Base-by-base conservation (phyloP, 2,797 vertebrate genomes). In the Bucorvus abyssinicus region DNA sequence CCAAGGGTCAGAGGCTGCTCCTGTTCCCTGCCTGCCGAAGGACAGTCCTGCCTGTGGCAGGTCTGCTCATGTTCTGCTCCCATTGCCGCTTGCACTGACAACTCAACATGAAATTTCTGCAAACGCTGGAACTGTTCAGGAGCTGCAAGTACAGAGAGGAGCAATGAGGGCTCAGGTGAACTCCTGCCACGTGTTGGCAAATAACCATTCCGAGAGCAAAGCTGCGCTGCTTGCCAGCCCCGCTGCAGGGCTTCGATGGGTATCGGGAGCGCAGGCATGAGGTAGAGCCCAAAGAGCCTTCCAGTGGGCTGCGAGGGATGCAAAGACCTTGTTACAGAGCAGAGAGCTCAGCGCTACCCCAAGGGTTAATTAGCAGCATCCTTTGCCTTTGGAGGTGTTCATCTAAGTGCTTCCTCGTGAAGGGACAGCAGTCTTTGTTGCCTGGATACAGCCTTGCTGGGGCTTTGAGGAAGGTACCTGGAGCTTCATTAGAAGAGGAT, bases 401-500 rank as follows among this genome's bases (percentile, higher is more conserved):
- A 29, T 56, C 73, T 50, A 40, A 93, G 78, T 84, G 2, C 82
- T 82, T 87, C 81, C 71, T 92, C 7, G 8, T 7, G 69, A 84
- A 90, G 61, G 82, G 82, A 71, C 77, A 73, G 68, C 32, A 1
- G 18, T 4, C 86, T 80, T 81, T 90, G 94, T 96, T 97, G 96
- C 96, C 89, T 95, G 44, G 95, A 88, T 91, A 94, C 95, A 67
- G 76, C 57, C 64, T 61, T 27, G 59, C 67, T 5, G 2, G 14
- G 59, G 79, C 83, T 94, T 86, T 69, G 71, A 61, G 81, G 63
- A 36, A 40, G 78, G 53, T 74, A 92, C 92, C 89, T 52, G 87
- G 63, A 92, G 89, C 95, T 95, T 97, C 89, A 82, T 96, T 96
- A 96, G 64, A 49, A 57, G 76, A 55, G 76, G 76, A 75, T 85